A percentile compares a stretch with the other conserved stretches of the same genome.
phyloP scores from a whole-genome alignment of 2,888 invertebrate genomes.

The Agrochola lota region DNA sequence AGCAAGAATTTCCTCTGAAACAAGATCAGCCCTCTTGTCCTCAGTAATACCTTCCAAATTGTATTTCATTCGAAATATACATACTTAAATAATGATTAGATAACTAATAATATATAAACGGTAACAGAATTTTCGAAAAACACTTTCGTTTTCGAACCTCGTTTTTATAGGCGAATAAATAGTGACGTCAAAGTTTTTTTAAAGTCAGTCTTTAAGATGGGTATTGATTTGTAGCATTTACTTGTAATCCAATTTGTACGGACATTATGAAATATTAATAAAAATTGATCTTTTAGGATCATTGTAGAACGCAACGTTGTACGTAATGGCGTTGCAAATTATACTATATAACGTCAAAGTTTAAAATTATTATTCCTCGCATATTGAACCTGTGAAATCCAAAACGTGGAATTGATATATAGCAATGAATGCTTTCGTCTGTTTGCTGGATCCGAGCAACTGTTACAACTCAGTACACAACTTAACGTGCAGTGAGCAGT shows the following conservation, averaged over 20 bases:
- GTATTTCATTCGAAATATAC: constrained; percentile 73
- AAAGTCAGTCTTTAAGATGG: constrained; percentile 63
- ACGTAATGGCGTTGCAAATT: constrained; percentile 28
- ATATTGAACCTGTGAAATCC: constrained; percentile 44
- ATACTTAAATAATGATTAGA: constrained; percentile 70
- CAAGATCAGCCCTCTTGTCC: constrained; percentile 46
- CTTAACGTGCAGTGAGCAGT: constrained; percentile 58
- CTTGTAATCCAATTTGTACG: constrained; percentile 51
- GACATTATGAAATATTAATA: constrained; percentile 31
- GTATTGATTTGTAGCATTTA: constrained; percentile 67
- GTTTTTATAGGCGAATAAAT: constrained; percentile 71
- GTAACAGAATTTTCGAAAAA: constrained; percentile 72
- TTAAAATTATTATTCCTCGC: constrained; percentile 49
- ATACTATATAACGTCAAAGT: constrained; percentile 32
- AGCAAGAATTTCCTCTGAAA: constrained; percentile 31
- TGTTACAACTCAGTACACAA: constrained; percentile 66
- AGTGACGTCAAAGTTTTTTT: constrained; percentile 71
- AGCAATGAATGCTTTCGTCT: constrained; percentile 39
- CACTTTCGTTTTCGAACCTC: constrained; percentile 74
- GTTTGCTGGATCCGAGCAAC: constrained; percentile 44
- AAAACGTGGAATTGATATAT: constrained; percentile 59
- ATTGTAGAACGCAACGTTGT: constrained; percentile 39
- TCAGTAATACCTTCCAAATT: constrained; percentile 62
- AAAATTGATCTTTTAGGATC: constrained; percentile 54
- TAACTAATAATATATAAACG: constrained; percentile 75